Base-by-base conservation (phyloP, 2,797 vertebrate genomes). In the Orestias chungarensis region DNA sequence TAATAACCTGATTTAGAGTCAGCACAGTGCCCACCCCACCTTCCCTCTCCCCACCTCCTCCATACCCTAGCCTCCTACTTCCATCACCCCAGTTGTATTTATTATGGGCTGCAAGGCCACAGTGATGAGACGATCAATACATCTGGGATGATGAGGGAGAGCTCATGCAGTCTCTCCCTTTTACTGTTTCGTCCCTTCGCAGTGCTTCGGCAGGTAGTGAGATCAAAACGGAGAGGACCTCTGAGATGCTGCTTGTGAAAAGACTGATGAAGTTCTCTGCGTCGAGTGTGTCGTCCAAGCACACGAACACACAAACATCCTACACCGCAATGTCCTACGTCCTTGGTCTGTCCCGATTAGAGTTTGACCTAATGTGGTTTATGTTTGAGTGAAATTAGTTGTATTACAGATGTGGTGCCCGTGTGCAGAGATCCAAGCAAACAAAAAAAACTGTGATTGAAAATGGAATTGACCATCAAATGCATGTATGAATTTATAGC, bases 101-200 rank as follows among this genome's bases (percentile, higher is more conserved):
- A 94, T 93, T 92, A 90, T 73, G 75, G 85, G 84, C 87, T 87
- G 88, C 90, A 92, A 94, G 93, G 92, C 92, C 92, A 82, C 80
- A 61, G 86, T 87, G 91, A 94, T 90, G 87, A 93, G 89, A 80
- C 83, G 66, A 93, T 94, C 92, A 88, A 94, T 94, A 93, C 91
- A 91, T 92, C 91, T 88, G 83, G 88, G 87, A 91, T 93, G 92
- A 93, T 90, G 90, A 89, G 89, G 86, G 86, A 91, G 86, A 89
- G 88, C 85, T 87, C 79, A 73, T 86, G 87, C 90, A 82, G 81
- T 91, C 81, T 86, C 81, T 87, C 82, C 71, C 79, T 46, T 86
- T 66, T 81, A 76, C 81, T 76, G 76, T 86, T 62, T 87, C 75
- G 83, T 89, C 89, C 90, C 90, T 89, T 86, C 88, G 91, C 87